Evolutionary conservation across 2,113 vertebrate species (phyloP), one percentile per base, ranked within the genome.

Genomic region (Donacobius atricapilla): DNA sequence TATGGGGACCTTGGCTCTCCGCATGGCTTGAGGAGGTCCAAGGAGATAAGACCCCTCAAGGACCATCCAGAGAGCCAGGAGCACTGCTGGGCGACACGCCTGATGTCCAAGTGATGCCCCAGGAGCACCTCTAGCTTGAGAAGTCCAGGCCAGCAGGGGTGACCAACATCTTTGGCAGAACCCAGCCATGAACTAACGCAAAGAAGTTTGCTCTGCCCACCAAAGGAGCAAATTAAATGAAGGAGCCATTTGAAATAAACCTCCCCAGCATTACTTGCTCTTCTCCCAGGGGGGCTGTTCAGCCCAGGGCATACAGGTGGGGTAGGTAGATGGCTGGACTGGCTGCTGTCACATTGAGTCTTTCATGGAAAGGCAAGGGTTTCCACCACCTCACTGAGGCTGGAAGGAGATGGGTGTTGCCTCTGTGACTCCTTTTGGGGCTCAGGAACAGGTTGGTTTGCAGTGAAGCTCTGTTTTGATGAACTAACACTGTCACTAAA

Each of bases 151-250:
- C 69, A 66, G 44, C 20, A 82, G 75, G 0, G 2, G 21, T 21
- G 44, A 13, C 45, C 1, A 7, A 24, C 8, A 3, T 13, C 19
- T 50, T 56, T 80, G 28, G 16, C 65, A 84, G 37, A 30, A 30
- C 24, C 24, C 27, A 66, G 9, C 6, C 21, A 42, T 18, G 37
- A 53, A 5, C 58, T 28, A 64, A 21, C 0, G 0, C 30, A n/a
- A 7, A 53, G n/a, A 19, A 35, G 7, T 44, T 44, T 64, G 47
- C 35, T 37, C 19, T 30, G 10, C 11, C 19, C 11, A 7, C 11
- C 15, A 42, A 63, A 58, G 14, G 30, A 89, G 21, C 9, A 47
- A 33, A 24, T 64, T 14, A 73, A 81, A 63, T 9, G 44, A 68
- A 82, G 33, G 16, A 57, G 7, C 14, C 24, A 1, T 78, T 82